Base-by-base conservation (phyloP, 2,113 vertebrate species). In the Periophthalmus modestus region DNA sequence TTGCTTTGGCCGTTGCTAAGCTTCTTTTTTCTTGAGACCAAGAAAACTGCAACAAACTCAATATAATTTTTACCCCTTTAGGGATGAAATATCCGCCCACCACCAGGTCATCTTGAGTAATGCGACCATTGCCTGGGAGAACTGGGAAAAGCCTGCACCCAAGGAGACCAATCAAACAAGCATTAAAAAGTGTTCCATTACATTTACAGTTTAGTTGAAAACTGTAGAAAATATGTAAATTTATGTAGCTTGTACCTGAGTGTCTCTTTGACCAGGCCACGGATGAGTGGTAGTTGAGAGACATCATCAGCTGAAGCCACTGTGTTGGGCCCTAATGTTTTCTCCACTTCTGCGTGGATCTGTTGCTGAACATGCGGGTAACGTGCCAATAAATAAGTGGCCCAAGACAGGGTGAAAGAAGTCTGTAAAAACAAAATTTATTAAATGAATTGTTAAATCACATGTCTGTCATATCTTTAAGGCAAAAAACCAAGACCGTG, bases 71-170 rank as follows among this genome's bases (percentile, higher is more conserved):
- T 93, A 98, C 96, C 93, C 96, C 96, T 95, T 95, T 97, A 82
- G 97, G 97, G 81, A 97, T 96, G 55, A 96, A 93, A 90, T 97
- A 97, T 75, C 95, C 96, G 61, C 95, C 96, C 71, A 98, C 33
- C 5, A 97, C 88, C 86, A 97, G 79, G 85, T 98, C 96, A 84
- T 96, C 95, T 77, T 97, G 96, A 23, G 95, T 96, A 73, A 98
- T 91, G 75, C 95, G 92, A 68, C 95, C 96, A 16, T 97, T 98
- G 85, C 96, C 96, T 19, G 96, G 96, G 78, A 98, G 93, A 82
- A 97, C 96, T 73, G 96, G 96, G 85, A 95, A 98, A 83, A 98
- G 92, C 85, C 97, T 98, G 90, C 28, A 82, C 81, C 78, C 69
- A 87, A 28, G 87, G 83, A 84, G 79, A 63, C 50, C 65, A 19